These are phyloP conservation scores for Mactra quadrangularis DNA, from an alignment of 1,140 invertebrate species.

Conservation along the genomic window DNA sequence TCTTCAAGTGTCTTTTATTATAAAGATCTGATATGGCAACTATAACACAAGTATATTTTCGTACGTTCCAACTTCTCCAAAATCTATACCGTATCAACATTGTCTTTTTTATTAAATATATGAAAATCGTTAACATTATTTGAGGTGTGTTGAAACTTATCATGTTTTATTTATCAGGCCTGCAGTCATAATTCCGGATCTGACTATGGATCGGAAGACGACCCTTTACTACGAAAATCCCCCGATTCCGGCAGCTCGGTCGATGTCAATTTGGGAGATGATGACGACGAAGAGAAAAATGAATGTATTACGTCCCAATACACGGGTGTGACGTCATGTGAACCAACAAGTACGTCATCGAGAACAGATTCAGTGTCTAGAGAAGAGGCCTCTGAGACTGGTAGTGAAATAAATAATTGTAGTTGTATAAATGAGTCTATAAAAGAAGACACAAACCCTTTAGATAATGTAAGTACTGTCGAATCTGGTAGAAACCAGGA, in stretches of 20 bases:
- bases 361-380: conserved; percentile 11
- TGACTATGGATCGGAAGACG: conserved; percentile 45
- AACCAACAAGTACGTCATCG: background rate
- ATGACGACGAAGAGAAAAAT: conserved; percentile 14
- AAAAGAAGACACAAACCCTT: background rate
- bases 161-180: conserved; percentile 6
- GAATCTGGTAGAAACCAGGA: too few species aligned
- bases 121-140: too few species aligned
- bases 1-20: too few species aligned
- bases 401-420: conserved; percentile 10
- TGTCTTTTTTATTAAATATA: too few species aligned
- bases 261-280: conserved; percentile 48
- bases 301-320: background rate
- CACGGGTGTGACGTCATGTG: background rate
- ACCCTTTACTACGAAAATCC: conserved; percentile 56
- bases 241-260: conserved; percentile 55
- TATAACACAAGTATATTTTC: too few species aligned
- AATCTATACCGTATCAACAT: too few species aligned
- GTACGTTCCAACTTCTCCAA: too few species aligned
- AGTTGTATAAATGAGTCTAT: background rate
- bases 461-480: too few species aligned
- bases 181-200: conserved; percentile 37
- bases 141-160: too few species aligned
- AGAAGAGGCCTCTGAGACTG: conserved; percentile 23
- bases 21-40: too few species aligned